Base-by-base conservation (phyloP, 1,140 invertebrate genomes). In the Dreissena polymorpha region DNA sequence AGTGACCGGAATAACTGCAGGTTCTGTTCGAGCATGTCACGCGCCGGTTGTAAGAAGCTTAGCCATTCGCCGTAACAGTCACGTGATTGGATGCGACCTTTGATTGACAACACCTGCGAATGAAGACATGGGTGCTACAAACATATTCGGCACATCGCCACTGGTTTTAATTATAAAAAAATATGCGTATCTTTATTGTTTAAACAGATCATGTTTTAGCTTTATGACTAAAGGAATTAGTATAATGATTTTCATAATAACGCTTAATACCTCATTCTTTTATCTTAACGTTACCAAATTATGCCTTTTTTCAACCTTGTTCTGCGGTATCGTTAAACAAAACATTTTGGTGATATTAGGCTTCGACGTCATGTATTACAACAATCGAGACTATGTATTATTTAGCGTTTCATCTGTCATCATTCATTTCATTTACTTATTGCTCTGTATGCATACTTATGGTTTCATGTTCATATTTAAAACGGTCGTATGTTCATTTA, bases 21-120 rank as follows among this genome's bases (percentile, higher is more conserved):
- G 88, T 96, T 96, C 85, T 95, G 95, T 83, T 94, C 95, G 86
- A 95, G 95, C 78, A 95, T 95, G 90, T 96, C 95, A 55, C 94
- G 94, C 0, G 96, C 95, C 8, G 96, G 87, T 5, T 93, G 90
- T 7, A 96, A 89, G 27, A 93, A 85, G 80, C 92, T 18, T 16
- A 64, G 49, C 76, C 76, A 78, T 16, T 64, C 25, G 10, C 39
- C 55, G n/a, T 60, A 12, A 3, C n/a, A 2, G 27, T n/a, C 55
- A 16, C 55, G 13, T 10, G 53, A 10, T 55, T 51, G 23, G 2
- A 78, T 49, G 1, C 21, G 51, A n/a, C 64, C 64, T 6, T 27
- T 69, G 1, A 68, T 18, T 14, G 49, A 18, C 50, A 25, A 60
- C 18, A 78, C n/a, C 76, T 78, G 76, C n/a, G 51, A 65, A 49